These are phyloP conservation scores for Eremophila alpestris DNA, from an alignment of 2,797 vertebrate species.

Conservation along the genomic window DNA sequence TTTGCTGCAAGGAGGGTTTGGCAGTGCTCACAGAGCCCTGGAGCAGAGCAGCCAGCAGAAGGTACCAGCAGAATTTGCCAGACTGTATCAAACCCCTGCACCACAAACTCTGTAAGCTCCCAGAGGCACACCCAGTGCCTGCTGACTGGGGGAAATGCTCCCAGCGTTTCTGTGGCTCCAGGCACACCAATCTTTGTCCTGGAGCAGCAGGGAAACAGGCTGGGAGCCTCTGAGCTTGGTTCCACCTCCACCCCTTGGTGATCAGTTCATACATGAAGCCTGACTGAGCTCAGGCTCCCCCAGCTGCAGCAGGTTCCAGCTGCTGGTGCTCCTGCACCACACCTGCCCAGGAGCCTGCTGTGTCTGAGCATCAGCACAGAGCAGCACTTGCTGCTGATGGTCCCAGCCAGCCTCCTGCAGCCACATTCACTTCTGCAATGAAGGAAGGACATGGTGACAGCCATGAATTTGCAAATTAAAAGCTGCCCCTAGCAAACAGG, in stretches of 20 bases:
- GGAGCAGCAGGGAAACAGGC: not conserved
- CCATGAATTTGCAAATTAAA: not conserved
- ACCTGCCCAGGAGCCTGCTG: accelerated
- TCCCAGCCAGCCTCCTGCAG: not conserved
- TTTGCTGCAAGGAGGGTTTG: not conserved
- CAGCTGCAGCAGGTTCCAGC: not conserved
- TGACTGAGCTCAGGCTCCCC: not conserved
- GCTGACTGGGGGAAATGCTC: not conserved
- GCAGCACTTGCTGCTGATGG: not conserved
- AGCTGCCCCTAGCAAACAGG: not conserved
- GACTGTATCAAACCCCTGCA: not conserved
- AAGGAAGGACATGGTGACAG: not conserved
- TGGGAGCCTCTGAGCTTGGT: not conserved
- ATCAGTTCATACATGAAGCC: not conserved
- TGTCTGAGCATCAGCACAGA: not conserved
- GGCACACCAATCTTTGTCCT: not conserved
- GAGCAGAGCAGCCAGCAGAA: not conserved
- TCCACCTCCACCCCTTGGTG: not conserved
- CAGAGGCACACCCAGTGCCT: not conserved
- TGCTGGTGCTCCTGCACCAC: not conserved
- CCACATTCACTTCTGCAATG: not conserved
- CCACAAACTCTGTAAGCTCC: not conserved
- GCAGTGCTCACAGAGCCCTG: not conserved
- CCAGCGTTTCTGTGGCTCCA: not conserved
- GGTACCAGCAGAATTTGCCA: not conserved